A percentile compares a stretch with the other conserved stretches of the same genome.
Conservation (phyloP, 2,797 vertebrate species). For the Taenioides sp. region DNA sequence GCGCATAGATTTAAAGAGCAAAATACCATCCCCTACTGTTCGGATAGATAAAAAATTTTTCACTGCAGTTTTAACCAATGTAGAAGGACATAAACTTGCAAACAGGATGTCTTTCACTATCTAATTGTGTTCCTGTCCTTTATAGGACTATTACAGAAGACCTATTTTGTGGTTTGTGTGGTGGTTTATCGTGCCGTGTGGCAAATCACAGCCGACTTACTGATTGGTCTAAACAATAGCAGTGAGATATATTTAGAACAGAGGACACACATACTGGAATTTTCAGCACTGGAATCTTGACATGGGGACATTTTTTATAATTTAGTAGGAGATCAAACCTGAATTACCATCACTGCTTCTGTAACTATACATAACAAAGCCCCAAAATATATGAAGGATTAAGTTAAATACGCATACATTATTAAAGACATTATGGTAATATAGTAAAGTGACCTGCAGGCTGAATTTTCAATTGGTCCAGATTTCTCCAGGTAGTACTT, state of each 20-base stretch:
- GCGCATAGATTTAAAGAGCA: background rate
- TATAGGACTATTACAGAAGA: conserved; percentile 2
- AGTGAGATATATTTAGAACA: conserved; percentile 1
- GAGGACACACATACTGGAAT: too few relatives aligned
- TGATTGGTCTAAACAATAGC: conserved; percentile 1
- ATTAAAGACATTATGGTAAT: background rate
- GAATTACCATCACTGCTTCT: background rate
- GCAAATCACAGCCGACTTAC: conserved; percentile 1
- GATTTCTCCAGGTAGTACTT: background rate
- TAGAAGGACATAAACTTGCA: background rate
- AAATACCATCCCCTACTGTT: background rate
- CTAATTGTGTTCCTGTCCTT: conserved; percentile 5
- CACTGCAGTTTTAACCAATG: background rate
- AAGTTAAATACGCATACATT: background rate
- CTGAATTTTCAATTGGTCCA: background rate
- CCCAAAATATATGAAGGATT: too few relatives aligned
- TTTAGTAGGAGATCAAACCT: background rate
- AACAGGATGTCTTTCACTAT: background rate
- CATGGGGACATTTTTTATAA: background rate
- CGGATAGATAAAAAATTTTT: background rate
- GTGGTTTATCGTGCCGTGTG: background rate
- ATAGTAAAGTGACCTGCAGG: background rate
- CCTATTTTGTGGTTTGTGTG: background rate
- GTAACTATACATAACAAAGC: background rate
- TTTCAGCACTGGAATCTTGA: background rate